Conservation (phyloP, 2,888 invertebrate genomes). For the Apamea crenata region DNA sequence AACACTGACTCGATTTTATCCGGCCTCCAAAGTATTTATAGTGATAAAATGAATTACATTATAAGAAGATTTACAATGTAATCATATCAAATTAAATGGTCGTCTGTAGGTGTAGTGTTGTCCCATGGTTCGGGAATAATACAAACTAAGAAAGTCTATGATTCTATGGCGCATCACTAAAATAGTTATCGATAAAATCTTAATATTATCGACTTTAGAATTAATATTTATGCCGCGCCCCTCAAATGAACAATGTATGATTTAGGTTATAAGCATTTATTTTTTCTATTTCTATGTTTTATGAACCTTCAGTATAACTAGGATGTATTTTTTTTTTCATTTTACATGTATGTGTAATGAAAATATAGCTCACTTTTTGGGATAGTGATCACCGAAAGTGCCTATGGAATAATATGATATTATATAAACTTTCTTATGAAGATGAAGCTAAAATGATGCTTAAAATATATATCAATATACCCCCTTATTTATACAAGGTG, state of each 20-base stretch:
- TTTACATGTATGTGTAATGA: background rate
- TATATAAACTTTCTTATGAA: background rate
- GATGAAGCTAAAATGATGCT: background rate
- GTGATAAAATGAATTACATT: background rate
- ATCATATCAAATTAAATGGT: conserved; percentile 7
- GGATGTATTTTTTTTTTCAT: background rate
- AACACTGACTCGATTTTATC: conserved; percentile 1
- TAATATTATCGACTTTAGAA: conserved; percentile 21
- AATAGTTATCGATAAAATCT: conserved; percentile 25
- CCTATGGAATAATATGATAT: background rate
- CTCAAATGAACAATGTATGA: conserved; percentile 52
- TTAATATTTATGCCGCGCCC: conserved; percentile 12
- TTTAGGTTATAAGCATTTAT: conserved; percentile 29
- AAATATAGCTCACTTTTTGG: background rate
- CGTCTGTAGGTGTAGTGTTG: background rate
- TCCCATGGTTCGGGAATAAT: background rate
- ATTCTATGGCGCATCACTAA: conserved; percentile 1
- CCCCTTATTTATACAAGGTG: background rate
- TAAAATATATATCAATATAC: background rate
- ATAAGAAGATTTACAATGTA: background rate
- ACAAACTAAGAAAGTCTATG: background rate
- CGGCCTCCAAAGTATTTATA: background rate
- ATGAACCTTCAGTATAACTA: background rate
- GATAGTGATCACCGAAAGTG: background rate
- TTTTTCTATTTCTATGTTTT: conserved; percentile 28